Evolutionary conservation across 2,888 invertebrate species (phyloP), one percentile per base, ranked within the genome.

Genomic region (Salticus scenicus): DNA sequence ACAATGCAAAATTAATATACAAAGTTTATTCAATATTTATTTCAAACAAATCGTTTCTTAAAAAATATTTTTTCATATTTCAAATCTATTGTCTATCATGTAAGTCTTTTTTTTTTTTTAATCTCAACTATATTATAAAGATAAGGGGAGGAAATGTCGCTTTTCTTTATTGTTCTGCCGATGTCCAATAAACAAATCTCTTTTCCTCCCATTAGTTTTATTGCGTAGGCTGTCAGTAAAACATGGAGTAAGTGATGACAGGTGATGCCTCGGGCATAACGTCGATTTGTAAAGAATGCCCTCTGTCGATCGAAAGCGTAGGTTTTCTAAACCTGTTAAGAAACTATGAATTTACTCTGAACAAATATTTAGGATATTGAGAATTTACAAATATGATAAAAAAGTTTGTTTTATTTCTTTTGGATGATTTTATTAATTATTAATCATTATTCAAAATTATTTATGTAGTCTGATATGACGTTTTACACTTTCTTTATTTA

Each of bases 181-280:
- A 33, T 47, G 47, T 80, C 73, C 67, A 80, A 80, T 73, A 80
- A 80, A 80, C 79, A 67, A 79, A 73, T 80, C 79, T 73, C 66
- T 47, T 72, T 80, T 73, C 71, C 64, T 79, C 71, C 78, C 71
- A 79, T 71, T 37, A 57, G 31, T 72, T 77, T 79, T 69, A 73
- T 74, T 74, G 80, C 80, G 74, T 80, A 51, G 69, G 73, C 51
- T 80, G 67, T 67, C 27, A 73, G 67, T 37, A 30, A 27, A 7
- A 67, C 47, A 57, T 69, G 51, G 17, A 30, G 69, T 73, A 69
- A 63, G 30, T 57, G 74, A 41, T 81, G 75, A 75, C 75, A 81
- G 75, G 75, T 70, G 69, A 42, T 30, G 81, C 81, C 81, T 37
- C 70, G 14, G 70, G 81, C 70, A 17, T 41, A 30, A 47, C 41